Conservation (phyloP, 2,888 invertebrate species). For the Scelioninae gen. 2 region DNA sequence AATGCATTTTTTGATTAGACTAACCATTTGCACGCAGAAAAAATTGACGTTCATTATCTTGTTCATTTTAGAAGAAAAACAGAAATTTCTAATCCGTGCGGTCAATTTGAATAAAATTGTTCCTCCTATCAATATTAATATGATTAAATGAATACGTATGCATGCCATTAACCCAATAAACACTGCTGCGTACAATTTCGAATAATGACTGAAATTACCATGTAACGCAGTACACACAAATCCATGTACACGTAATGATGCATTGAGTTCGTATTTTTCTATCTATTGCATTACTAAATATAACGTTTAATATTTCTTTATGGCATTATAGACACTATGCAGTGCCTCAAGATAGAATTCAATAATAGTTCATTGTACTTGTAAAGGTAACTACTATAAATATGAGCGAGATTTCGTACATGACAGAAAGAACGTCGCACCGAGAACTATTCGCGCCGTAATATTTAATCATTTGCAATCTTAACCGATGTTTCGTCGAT, state of each 20-base stretch:
- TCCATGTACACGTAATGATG: neutral
- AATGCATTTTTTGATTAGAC: too few relatives aligned
- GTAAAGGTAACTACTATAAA: conserved; percentile 34
- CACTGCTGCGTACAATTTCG: too few relatives aligned
- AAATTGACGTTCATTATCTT: too few relatives aligned
- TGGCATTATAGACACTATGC: conserved; percentile 32
- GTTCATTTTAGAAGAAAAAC: too few relatives aligned
- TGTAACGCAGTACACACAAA: conserved; percentile 3
- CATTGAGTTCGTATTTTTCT: conserved; percentile 22
- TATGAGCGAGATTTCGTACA: conserved; percentile 24
- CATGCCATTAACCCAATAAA: too few relatives aligned
- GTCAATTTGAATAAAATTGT: too few relatives aligned
- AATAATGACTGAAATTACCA: too few relatives aligned
- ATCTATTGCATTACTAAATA: conserved; percentile 43
- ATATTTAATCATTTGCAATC: neutral
- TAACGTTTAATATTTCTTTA: conserved; percentile 35
- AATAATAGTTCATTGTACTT: conserved; percentile 39
- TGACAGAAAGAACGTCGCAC: neutral
- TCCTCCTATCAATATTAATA: too few relatives aligned
- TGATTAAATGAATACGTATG: too few relatives aligned
- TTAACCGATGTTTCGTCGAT: too few relatives aligned
- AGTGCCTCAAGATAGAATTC: conserved; percentile 25
- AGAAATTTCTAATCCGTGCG: too few relatives aligned
- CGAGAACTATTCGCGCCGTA: neutral
- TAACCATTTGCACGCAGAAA: too few relatives aligned